Evolutionary conservation across 2,113 vertebrate species (phyloP).

Genomic region (Pachypanchax playfairii): DNA sequence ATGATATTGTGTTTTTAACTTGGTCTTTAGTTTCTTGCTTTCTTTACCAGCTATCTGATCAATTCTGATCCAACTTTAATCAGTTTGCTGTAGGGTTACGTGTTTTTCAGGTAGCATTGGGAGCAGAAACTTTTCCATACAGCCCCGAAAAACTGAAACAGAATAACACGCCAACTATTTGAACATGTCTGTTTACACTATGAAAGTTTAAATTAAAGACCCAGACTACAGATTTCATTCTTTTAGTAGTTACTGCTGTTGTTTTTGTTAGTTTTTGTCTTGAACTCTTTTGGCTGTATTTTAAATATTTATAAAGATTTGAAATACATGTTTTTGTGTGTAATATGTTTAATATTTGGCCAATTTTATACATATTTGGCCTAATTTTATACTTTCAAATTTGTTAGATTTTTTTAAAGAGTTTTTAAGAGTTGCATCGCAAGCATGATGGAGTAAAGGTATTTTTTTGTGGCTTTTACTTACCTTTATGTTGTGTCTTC

Average conservation of each 20-base stretch:
- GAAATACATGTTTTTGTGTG: no score
- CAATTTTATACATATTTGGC: no score
- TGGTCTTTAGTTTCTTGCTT: neutral
- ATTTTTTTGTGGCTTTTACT: neutral
- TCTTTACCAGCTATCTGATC: neutral
- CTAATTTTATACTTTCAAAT: no score
- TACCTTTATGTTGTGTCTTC: conserved; percentile 17
- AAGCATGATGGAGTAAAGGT: neutral
- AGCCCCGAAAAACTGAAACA: conserved; percentile 3
- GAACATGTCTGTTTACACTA: neutral
- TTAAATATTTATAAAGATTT: no score
- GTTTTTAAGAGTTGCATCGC: neutral
- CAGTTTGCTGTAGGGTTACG: neutral
- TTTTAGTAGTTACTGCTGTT: no score
- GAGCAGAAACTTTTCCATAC: neutral
- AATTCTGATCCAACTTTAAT: conserved; percentile 21
- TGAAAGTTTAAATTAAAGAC: no score
- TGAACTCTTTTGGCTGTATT: no score
- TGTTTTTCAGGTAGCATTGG: neutral
- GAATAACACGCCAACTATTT: neutral
- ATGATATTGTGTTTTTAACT: neutral
- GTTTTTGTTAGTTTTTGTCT: no score
- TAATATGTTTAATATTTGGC: no score
- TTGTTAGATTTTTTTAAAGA: no score
- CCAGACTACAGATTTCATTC: no score